These are phyloP conservation scores for Tylochromis polylepis DNA, from an alignment of 2,113 vertebrate genomes.

Conservation along the genomic window DNA sequence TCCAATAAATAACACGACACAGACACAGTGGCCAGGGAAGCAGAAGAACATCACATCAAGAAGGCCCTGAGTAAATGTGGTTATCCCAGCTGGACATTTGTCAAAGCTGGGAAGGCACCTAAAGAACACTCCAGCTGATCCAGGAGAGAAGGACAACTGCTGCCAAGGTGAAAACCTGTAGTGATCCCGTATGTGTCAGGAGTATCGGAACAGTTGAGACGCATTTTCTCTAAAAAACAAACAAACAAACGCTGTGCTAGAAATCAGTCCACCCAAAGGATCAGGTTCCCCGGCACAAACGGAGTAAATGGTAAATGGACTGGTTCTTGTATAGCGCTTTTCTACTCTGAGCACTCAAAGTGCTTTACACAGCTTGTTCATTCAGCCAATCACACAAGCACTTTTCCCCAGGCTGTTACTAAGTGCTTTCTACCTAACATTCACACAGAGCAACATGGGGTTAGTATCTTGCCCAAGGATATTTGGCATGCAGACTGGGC, in stretches of 20 bases:
- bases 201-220: fast-evolving
- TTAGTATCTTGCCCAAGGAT: too few species aligned
- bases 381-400: too few species aligned
- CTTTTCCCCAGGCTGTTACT: too few species aligned
- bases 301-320: too few species aligned
- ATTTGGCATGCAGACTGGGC: too few species aligned
- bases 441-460: too few species aligned
- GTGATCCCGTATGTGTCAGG: fast-evolving
- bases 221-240: background rate
- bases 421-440: too few species aligned
- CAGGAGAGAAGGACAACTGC: fast-evolving
- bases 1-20: too few species aligned
- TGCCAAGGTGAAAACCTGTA: fast-evolving
- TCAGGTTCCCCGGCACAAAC: background rate
- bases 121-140: too few species aligned
- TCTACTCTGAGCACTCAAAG: too few species aligned
- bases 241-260: fast-evolving
- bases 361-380: too few species aligned
- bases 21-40: background rate
- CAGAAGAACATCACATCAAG: background rate
- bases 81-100: background rate
- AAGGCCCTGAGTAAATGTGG: background rate
- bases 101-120: fast-evolving
- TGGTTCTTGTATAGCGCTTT: background rate
- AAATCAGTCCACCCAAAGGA: background rate